Base-by-base conservation (phyloP, 2,888 invertebrate genomes). In the Pristionchus mayeri region DNA sequence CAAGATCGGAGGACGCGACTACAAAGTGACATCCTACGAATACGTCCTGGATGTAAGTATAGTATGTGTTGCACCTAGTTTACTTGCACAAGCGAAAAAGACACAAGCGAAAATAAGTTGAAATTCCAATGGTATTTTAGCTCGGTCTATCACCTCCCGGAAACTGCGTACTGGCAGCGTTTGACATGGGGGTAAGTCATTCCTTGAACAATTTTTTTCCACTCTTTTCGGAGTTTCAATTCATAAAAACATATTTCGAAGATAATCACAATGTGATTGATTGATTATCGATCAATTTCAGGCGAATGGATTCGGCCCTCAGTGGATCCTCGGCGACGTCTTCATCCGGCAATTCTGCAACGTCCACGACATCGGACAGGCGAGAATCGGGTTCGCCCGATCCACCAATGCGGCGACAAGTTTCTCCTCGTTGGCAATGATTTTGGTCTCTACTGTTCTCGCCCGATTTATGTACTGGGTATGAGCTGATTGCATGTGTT, bases 41-140 rank as follows among this genome's bases (percentile, higher is more conserved):
- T 87, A 87, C 85, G 82, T 87, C 9, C 18, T 87, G 18, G 87
- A 87, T 75, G 84, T 87, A 27, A 30, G 83, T 44, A 30, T 84
- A 21, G 4, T n/a, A 54, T n/a, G n/a, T n/a, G n/a, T n/a, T n/a
- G n/a, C n/a, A n/a, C n/a, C n/a, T n/a, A n/a, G n/a, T n/a, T n/a
- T n/a, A n/a, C n/a, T n/a, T n/a, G n/a, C n/a, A n/a, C n/a, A n/a
- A n/a, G n/a, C n/a, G n/a, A n/a, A n/a, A n/a, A n/a, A n/a, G n/a
- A n/a, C n/a, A n/a, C n/a, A n/a, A n/a, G n/a, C n/a, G n/a, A n/a
- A n/a, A n/a, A 21, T 54, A n/a, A 9, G 54, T 54, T n/a, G 13
- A 18, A 44, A 44, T 9, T 13, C 21, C n/a, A 4, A 16, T 54
- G 54, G 4, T n/a, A 9, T 71, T 71, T 0, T 24, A 71, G 71